phyloP scores from a whole-genome alignment of 2,113 vertebrate species.

The Sprattus sprattus region DNA sequence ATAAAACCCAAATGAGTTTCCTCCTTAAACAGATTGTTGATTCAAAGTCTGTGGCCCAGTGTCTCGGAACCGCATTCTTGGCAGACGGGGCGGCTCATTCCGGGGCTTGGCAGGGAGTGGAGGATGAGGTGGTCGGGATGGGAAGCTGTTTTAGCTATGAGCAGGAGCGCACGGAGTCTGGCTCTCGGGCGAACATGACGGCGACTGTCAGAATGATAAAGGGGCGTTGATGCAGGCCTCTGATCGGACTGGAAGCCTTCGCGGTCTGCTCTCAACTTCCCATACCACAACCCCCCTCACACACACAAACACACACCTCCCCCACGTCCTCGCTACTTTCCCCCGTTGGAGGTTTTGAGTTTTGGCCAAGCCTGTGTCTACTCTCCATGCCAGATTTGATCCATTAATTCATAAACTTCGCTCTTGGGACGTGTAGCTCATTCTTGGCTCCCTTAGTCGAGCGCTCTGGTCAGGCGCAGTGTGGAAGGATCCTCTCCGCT shows the following conservation, averaged over 20 bases:
- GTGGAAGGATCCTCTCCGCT: not conserved
- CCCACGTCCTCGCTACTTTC: not conserved
- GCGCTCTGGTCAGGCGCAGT: not conserved
- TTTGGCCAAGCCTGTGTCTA: constrained; percentile 9
- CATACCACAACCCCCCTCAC: not conserved
- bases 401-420: constrained; percentile 16
- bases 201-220: not conserved
- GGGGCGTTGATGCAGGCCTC: not conserved
- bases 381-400: not conserved
- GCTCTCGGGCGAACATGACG: not conserved
- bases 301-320: not conserved
- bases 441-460: not conserved
- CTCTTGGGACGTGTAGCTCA: not conserved
- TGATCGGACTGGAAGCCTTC: not conserved
- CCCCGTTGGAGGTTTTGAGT: not conserved
- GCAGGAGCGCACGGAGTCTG: not conserved
- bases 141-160: not conserved
- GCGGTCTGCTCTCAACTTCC: not conserved
- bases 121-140: not conserved
- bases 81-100: not conserved
- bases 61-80: not conserved
- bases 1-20: not conserved
- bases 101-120: not conserved
- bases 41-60: not conserved
- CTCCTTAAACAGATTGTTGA: constrained; percentile 12